These are phyloP conservation scores for Stomatorhinus ivindoensis DNA, from an alignment of 2,113 vertebrate genomes.

Conservation along the genomic window DNA sequence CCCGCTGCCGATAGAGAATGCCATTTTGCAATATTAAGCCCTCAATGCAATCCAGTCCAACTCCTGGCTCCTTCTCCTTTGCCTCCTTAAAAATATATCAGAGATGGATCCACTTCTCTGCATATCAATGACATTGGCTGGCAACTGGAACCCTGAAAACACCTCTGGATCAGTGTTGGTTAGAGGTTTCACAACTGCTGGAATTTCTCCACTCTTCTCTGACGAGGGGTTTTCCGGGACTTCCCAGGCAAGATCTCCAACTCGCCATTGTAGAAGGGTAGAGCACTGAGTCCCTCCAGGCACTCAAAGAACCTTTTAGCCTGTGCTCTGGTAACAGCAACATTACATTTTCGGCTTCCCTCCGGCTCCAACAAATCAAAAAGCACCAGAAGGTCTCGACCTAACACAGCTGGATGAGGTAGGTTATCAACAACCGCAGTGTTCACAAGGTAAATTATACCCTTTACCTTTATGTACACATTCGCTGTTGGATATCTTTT, in stretches of 20 bases:
- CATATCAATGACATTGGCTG: not conserved
- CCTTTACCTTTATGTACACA: conserved; percentile 7
- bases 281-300: not conserved
- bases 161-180: not conserved
- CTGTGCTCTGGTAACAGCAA: conserved; percentile 4
- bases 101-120: conserved; percentile 15
- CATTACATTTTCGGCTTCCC: not conserved
- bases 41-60: not conserved
- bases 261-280: not conserved
- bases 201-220: not conserved
- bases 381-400: conserved; percentile 12
- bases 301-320: not conserved
- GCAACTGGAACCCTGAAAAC: not conserved
- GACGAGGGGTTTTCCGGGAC: not conserved
- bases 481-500: not conserved
- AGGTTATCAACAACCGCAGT: not conserved
- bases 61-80: not conserved
- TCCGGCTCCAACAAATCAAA: not conserved
- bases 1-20: not conserved
- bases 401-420: conserved; percentile 17
- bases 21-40: not conserved
- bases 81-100: not conserved
- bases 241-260: not conserved
- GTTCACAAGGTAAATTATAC: not conserved
- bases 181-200: not conserved